Evolutionary conservation across 2,113 vertebrate genomes (phyloP), one percentile per base, ranked within the genome.

Genomic region (Mirounga angustirostris): DNA sequence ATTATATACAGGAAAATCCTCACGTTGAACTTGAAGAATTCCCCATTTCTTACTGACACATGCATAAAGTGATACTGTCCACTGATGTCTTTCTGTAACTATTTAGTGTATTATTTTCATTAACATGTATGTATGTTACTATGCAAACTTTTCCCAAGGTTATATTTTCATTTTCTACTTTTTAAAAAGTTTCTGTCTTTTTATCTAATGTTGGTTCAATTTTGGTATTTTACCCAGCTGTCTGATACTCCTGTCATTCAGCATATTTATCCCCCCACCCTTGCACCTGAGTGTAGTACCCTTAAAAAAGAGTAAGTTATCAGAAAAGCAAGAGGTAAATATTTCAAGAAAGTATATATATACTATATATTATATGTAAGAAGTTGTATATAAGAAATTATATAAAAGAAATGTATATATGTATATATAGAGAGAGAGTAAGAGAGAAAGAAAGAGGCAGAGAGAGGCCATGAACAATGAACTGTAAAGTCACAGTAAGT

Each of bases 1-100:
- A 97, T 87, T 67, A n/a, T 65, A 33, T 21, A 54, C 43, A 28
- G 93, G 28, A 87, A 96, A 96, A 91, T 94, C 22, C 21, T 82
- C n/a, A 78, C 4, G 28, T 13, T 56, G 74, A 92, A 63, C 40
- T 89, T 92, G 50, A 8, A 85, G 19, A 89, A 63, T 67, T 83
- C 87, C 15, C 2, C 15, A 63, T n/a, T 65, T 46, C 19, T 65
- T 79, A 6, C 4, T 59, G 15, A 0, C 52, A 71, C 73, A 36
- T 71, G 80, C 33, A 89, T 52, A 85, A 96, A 61, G 24, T 7
- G 52, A 69, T 74, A 58, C 1, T 73, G 28, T 33, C 7, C 11
- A 40, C 40, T 81, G 67, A 56, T 83, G 19, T 30, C 22, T 94
- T 90, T 88, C 28, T 81, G 43, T 16, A 86, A 73, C 16, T 30